These are phyloP conservation scores for Saguinus imperator DNA, from an alignment of 2,113 vertebrate species.

Conservation along the genomic window DNA sequence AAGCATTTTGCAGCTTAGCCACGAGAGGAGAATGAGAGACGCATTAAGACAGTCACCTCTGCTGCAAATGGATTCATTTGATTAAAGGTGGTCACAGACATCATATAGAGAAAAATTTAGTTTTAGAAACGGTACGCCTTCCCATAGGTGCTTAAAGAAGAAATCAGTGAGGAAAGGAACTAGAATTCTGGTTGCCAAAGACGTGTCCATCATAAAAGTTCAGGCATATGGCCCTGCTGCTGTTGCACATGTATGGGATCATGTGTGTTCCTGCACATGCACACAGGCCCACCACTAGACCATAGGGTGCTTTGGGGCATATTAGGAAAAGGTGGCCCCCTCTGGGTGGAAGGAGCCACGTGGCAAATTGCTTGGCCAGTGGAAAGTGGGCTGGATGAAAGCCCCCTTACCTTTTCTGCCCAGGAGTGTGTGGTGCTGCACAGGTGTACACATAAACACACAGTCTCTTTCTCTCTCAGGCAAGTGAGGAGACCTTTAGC, in stretches of 20 bases:
- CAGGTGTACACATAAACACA: neutral
- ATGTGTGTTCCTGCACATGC: neutral
- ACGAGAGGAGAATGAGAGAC: neutral
- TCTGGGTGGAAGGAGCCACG: neutral
- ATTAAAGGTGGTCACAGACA: neutral
- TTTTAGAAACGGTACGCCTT: constrained; percentile 20
- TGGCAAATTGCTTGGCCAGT: neutral
- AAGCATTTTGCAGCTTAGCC: neutral
- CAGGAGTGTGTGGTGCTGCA: neutral
- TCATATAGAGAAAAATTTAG: neutral
- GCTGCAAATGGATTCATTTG: neutral
- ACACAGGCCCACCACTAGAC: rapidly evolving
- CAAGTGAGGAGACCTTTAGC: neutral
- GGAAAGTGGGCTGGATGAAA: neutral
- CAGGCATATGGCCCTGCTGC: neutral
- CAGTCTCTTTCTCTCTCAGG: neutral
- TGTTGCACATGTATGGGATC: rapidly evolving
- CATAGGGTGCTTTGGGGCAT: neutral
- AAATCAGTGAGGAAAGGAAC: neutral
- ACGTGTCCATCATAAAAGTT: neutral
- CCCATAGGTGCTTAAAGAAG: neutral
- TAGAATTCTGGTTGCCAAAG: neutral
- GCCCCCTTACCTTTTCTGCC: neutral
- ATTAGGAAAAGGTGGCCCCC: neutral
- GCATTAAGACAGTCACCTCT: neutral